Evolutionary conservation across 2,797 vertebrate genomes (phyloP), one percentile per base, ranked within the genome.

Genomic region (Urosaurus nigricauda): DNA sequence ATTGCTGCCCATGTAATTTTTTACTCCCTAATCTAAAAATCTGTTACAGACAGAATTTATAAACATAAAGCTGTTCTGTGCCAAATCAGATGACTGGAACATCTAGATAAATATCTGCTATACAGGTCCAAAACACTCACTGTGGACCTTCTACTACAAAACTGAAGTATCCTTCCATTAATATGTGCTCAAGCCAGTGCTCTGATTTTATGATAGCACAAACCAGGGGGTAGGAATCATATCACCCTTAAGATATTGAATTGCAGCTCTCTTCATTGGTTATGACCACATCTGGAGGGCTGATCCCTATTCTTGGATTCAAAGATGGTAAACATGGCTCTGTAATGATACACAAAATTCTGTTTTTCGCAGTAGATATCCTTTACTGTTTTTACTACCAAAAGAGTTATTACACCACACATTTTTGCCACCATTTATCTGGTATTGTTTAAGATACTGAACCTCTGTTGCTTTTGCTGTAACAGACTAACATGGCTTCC

Each of bases 131-230:
- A 21, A 60, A 60, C 19, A 19, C 4, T 5, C 58, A 24, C 58
- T 60, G 58, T 60, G 5, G 19, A n/a, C n/a, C 29, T 80, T 29
- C 74, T 78, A 78, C 35, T 26, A 56, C 26, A 79, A 79, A 29
- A 51, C 12, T 0, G 2, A 65, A 51, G n/a, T 68, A 63, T 14
- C 53, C 1, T 37, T 60, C 35, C 0, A 73, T 24, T 35, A 58
- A 75, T 40, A 51, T 32, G 56, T 4, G 0, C 1, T 0, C 9
- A 88, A 90, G 74, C 65, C 68, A 47, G 82, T 88, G 43, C 21
- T 68, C 29, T 43, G 73, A 71, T 58, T 8, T 74, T 17, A 58
- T 40, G 19, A 16, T 6, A 7, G 56, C 47, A 58, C 21, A 21
- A 60, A 60, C 58, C 5, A 60, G 17, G 19, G 19, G 19, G 0